Conservation (phyloP, 2,797 vertebrate genomes). For the Sarcophilus harrisii region DNA sequence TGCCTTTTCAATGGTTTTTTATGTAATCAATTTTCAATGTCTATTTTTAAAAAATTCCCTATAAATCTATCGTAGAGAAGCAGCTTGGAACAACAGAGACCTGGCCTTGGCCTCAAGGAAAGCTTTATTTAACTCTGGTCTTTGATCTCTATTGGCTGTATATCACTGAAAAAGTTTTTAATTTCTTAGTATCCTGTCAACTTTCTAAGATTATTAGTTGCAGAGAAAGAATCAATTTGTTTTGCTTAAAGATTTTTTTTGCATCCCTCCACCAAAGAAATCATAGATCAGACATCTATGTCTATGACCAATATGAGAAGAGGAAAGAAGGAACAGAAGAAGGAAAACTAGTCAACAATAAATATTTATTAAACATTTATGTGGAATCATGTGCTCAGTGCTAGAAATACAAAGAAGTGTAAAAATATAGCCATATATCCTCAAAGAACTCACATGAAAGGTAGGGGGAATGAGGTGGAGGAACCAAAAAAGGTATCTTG, state of each 20-base stretch:
- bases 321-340: slow-evolving; percentile 19
- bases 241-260: background rate
- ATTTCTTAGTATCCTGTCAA: background rate
- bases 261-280: background rate
- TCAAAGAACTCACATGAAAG: background rate
- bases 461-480: background rate
- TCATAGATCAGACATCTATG: background rate
- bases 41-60: background rate
- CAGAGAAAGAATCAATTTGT: background rate
- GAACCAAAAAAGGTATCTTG: background rate
- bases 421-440: background rate
- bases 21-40: background rate
- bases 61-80: slow-evolving; percentile 9
- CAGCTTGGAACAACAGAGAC: background rate
- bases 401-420: background rate
- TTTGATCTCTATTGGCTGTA: background rate
- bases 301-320: background rate
- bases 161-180: background rate
- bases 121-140: background rate
- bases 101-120: background rate
- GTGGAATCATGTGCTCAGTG: background rate
- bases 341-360: background rate
- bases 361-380: background rate
- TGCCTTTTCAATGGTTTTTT: background rate
- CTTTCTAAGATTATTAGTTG: background rate